A percentile compares a stretch with the other conserved stretches of the same genome.
Conservation (phyloP, 2,113 vertebrate genomes). For the Brachirus orientalis region DNA sequence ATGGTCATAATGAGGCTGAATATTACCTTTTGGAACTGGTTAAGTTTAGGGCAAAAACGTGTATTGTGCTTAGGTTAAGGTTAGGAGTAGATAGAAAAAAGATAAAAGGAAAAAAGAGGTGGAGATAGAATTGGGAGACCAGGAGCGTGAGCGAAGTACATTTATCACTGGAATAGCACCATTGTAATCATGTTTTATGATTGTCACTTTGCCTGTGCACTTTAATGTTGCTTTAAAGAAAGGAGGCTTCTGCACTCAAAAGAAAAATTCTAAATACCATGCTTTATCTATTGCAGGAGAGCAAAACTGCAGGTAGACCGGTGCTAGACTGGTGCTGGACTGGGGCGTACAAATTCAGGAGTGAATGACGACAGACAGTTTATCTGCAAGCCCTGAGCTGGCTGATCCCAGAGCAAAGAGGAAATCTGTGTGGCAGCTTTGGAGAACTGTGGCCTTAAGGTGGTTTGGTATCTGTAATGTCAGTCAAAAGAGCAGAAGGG, state of each 20-base stretch:
- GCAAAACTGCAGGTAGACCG: conserved; percentile 16
- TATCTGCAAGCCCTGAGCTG: conserved; percentile 38
- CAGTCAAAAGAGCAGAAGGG: conserved; percentile 87
- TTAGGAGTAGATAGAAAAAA: background rate
- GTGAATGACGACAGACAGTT: conserved; percentile 45
- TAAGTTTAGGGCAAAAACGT: background rate
- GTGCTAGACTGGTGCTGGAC: conserved; percentile 7
- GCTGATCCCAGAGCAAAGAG: conserved; percentile 50
- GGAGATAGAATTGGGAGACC: too few species aligned
- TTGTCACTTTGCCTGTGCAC: background rate
- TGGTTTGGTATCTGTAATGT: conserved; percentile 82
- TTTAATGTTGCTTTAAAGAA: background rate
- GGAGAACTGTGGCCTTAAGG: conserved; percentile 14
- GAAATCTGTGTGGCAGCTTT: conserved; percentile 31
- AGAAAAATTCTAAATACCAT: background rate
- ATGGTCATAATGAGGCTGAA: too few species aligned
- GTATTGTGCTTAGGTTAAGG: conserved; percentile 18
- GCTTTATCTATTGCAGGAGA: conserved; percentile 33
- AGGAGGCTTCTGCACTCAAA: background rate
- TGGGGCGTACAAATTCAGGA: background rate
- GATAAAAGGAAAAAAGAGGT: too few species aligned
- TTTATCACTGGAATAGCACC: too few species aligned
- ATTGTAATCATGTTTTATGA: too few species aligned
- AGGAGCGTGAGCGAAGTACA: too few species aligned
- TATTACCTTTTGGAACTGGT: too few species aligned